Evolutionary conservation across 2,113 vertebrate species (phyloP).

Genomic region (Cichladusa arquata): DNA sequence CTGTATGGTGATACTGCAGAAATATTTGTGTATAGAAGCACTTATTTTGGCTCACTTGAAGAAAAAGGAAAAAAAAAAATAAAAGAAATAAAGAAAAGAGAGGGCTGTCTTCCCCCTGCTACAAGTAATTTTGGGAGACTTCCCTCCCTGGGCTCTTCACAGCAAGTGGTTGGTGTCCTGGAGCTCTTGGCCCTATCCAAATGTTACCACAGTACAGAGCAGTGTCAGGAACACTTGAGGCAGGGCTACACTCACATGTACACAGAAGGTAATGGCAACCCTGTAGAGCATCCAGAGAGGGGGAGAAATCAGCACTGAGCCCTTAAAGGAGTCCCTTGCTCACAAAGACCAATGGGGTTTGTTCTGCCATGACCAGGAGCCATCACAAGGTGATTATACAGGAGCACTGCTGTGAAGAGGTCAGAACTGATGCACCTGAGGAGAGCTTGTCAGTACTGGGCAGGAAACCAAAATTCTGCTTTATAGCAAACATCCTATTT

Average conservation of each 20-base stretch:
- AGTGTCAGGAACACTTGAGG: background rate
- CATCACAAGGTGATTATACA: background rate
- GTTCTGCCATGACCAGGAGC: background rate
- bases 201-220: background rate
- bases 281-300: background rate
- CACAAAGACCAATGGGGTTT: background rate
- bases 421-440: background rate
- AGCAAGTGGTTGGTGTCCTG: background rate
- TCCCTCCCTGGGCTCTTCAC: background rate
- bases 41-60: background rate
- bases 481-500: background rate
- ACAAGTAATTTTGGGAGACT: background rate
- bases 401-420: background rate
- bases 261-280: background rate
- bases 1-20: conserved; percentile 4
- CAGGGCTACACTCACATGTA: background rate
- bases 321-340: background rate
- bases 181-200: background rate
- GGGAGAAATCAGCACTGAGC: background rate
- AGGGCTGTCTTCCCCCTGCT: background rate
- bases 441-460: background rate
- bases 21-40: conserved; percentile 7
- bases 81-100: background rate
- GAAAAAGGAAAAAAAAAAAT: background rate
- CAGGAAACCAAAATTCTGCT: background rate